A percentile compares a stretch with the other conserved stretches of the same genome.
These are phyloP conservation scores for Drosophila koepferae DNA, from an alignment of 2,888 invertebrate species.

Conservation along the genomic window DNA sequence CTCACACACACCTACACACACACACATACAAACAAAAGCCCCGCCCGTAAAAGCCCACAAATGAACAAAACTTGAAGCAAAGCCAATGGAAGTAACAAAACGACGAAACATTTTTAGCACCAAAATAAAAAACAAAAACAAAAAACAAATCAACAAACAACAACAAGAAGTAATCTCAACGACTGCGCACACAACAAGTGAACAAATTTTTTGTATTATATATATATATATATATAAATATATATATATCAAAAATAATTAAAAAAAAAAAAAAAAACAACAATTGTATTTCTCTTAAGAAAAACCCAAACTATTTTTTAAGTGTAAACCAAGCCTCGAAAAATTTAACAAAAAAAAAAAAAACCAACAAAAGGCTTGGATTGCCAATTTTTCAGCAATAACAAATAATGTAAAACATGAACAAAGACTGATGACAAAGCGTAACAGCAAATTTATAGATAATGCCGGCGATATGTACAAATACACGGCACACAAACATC, in stretches of 20 bases:
- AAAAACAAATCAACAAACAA: conserved; percentile 28
- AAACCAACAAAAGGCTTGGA: conserved; percentile 54
- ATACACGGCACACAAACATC: conserved; percentile 32
- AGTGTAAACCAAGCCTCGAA: conserved; percentile 70
- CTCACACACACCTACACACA: conserved; percentile 28
- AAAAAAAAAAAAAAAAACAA: conserved; percentile 23
- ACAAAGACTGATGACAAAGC: too few relatives aligned
- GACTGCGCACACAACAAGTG: conserved; percentile 76
- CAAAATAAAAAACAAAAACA: background rate
- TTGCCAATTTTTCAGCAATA: conserved; percentile 78
- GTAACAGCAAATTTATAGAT: conserved; percentile 59
- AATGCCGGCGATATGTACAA: conserved; percentile 39
- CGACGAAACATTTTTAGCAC: conserved; percentile 42
- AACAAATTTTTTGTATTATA: conserved; percentile 76
- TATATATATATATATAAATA: conserved; percentile 26
- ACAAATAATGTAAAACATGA: too few relatives aligned
- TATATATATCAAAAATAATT: conserved; percentile 19
- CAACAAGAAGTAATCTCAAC: conserved; percentile 66
- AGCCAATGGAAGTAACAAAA: conserved; percentile 31
- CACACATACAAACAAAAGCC: conserved; percentile 20
- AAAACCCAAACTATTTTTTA: conserved; percentile 70
- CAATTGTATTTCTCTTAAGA: conserved; percentile 21
- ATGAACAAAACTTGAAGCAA: conserved; percentile 2
- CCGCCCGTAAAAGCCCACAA: conserved; percentile 27
- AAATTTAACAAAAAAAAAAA: conserved; percentile 39